These are phyloP conservation scores for Okamejei kenojei DNA, from an alignment of 2,797 vertebrate genomes.

Conservation along the genomic window DNA sequence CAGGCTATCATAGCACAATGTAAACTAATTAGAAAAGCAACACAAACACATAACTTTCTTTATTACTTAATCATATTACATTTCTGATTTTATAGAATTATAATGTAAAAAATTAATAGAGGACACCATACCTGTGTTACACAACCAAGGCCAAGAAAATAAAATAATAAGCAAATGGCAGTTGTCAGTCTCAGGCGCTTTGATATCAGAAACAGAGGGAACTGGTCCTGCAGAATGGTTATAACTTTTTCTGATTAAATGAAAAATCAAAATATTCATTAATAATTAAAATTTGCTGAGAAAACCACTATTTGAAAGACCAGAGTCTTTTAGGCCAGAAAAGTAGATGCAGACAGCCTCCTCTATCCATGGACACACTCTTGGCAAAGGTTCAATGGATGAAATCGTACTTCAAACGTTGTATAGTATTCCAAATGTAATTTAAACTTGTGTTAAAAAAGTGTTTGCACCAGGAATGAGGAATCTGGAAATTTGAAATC, in stretches of 20 bases:
- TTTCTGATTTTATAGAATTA: neutral
- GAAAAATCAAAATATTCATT: neutral
- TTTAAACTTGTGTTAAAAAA: no score
- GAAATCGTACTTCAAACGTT: no score
- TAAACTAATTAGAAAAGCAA: neutral
- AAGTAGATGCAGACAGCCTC: no score
- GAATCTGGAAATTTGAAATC: no score
- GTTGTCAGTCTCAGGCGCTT: conserved; percentile 63
- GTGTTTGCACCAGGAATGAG: no score
- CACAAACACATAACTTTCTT: neutral
- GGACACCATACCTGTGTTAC: conserved; percentile 70
- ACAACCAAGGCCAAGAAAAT: conserved; percentile 76
- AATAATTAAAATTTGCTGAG: no score
- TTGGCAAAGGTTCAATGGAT: no score
- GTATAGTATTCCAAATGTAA: no score
- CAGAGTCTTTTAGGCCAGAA: no score
- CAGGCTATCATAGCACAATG: neutral
- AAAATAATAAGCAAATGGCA: conserved; percentile 61
- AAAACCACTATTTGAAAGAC: no score
- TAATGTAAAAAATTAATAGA: neutral
- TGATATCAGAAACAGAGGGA: conserved; percentile 63
- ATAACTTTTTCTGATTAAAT: conserved; percentile 72
- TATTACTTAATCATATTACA: no score
- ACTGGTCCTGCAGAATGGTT: conserved; percentile 75
- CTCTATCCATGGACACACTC: no score